Conservation (phyloP, 2,888 invertebrate species). For the Eupsilia transversa region DNA sequence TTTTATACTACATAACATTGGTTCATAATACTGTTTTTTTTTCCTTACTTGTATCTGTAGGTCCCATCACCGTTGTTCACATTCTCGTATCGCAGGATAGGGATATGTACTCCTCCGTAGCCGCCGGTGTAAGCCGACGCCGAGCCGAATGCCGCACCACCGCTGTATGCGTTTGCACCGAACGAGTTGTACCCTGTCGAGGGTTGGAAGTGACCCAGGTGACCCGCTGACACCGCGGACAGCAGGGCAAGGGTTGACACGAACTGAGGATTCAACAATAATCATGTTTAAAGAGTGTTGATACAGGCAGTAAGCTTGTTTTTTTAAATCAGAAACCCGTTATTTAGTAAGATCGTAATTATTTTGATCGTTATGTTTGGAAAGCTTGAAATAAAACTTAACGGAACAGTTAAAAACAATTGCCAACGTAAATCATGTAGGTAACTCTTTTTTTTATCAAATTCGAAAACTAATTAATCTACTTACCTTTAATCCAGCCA, state of each 20-base stretch:
- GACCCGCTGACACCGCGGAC: conserved; percentile 72
- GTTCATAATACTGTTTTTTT: not conserved
- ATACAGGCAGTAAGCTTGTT: not conserved
- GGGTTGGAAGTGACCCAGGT: conserved; percentile 63
- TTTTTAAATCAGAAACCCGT: not conserved
- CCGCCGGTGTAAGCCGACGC: conserved; percentile 66
- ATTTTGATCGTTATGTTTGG: too few species aligned
- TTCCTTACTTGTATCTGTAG: conserved; percentile 90
- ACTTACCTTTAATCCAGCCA: conserved; percentile 72
- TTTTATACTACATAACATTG: not conserved
- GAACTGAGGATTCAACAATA: conserved; percentile 66
- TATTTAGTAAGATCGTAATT: not conserved
- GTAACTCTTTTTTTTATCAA: not conserved
- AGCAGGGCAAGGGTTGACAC: conserved; percentile 70
- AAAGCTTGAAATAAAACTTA: not conserved
- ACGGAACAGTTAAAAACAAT: not conserved
- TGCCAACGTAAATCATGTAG: not conserved
- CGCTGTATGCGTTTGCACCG: conserved; percentile 66
- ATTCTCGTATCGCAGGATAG: conserved; percentile 91
- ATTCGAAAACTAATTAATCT: not conserved
- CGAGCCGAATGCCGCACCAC: conserved; percentile 63
- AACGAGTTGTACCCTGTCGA: conserved; percentile 67
- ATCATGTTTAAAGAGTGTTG: not conserved
- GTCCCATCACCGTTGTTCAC: conserved; percentile 91
- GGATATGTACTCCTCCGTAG: conserved; percentile 85